Percentiles rank a stretch among this genome's conserved stretches.
phyloP scores from a whole-genome alignment of 2,113 vertebrate genomes.

The Scortum barcoo region DNA sequence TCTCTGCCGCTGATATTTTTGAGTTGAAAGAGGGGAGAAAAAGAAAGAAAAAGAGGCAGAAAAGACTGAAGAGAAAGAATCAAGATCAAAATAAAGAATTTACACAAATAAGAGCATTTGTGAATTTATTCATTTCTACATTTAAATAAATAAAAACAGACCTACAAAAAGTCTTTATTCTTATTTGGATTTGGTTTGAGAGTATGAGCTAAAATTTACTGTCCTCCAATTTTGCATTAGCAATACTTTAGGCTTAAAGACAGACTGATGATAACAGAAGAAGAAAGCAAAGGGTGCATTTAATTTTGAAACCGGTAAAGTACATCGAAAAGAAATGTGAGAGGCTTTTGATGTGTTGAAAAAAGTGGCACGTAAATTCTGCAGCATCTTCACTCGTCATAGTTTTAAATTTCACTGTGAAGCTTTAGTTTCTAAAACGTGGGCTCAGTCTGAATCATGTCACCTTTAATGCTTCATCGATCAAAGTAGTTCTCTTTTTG shows the following conservation, averaged over 20 bases:
- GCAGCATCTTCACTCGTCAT: conserved; percentile 30
- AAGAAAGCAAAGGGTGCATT: not conserved
- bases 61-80: not conserved
- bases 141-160: conserved; percentile 4
- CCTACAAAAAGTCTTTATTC: not conserved
- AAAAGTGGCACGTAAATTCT: conserved; percentile 16
- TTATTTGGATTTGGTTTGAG: not conserved
- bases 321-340: not conserved
- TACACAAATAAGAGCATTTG: not conserved
- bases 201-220: conserved; percentile 4
- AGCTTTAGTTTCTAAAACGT: conserved; percentile 42
- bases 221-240: not conserved
- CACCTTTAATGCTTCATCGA: conserved; percentile 62
- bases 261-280: not conserved
- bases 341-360: conserved; percentile 15
- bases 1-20: conserved; percentile 42
- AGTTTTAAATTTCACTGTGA: conserved; percentile 46
- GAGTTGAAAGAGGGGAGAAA: conserved; percentile 36
- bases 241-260: conserved; percentile 9
- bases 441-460: conserved; percentile 57
- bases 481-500: conserved; percentile 71
- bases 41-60: conserved; percentile 1
- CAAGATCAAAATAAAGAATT: not conserved
- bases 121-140: not conserved
- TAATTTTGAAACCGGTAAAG: not conserved